Conservation (phyloP, 1,140 invertebrate species). For the Battus philenor region DNA sequence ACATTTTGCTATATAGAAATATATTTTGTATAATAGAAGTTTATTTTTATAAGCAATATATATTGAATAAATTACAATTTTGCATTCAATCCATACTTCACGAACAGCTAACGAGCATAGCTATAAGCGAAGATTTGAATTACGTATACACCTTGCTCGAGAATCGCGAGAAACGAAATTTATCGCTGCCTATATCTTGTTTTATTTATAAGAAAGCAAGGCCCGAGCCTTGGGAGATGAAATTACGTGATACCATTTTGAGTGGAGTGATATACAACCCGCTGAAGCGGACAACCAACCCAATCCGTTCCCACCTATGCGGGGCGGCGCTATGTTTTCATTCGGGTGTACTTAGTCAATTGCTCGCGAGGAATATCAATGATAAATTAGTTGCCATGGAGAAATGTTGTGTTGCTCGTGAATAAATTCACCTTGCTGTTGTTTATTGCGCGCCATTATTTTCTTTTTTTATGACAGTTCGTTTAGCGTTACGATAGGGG, state of each 20-base stretch:
- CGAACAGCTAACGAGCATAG: neutral
- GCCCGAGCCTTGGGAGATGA: conserved; percentile 54
- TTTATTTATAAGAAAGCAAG: conserved; percentile 73
- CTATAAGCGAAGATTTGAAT: conserved; percentile 59
- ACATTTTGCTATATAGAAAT: too few species aligned
- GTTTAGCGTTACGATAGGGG: too few species aligned
- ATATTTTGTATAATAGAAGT: too few species aligned
- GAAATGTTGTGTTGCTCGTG: conserved; percentile 10
- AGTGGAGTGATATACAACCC: conserved; percentile 62
- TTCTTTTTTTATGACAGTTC: conserved; percentile 1
- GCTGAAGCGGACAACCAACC: conserved; percentile 26
- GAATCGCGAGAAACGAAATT: conserved; percentile 60
- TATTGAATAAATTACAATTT: too few species aligned
- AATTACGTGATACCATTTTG: conserved; percentile 73
- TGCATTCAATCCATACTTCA: neutral
- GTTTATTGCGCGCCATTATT: conserved; percentile 4
- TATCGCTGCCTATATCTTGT: conserved; percentile 66
- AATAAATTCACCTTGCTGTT: conserved; percentile 6
- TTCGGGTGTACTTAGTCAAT: conserved; percentile 35
- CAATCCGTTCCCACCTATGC: conserved; percentile 26
- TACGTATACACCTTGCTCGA: conserved; percentile 44
- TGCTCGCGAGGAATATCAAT: conserved; percentile 20
- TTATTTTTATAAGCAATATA: too few species aligned
- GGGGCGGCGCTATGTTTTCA: conserved; percentile 32
- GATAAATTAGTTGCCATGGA: conserved; percentile 18